Base-by-base conservation (phyloP, 2,113 vertebrate genomes). In the Forbesichthys papilliferus region DNA sequence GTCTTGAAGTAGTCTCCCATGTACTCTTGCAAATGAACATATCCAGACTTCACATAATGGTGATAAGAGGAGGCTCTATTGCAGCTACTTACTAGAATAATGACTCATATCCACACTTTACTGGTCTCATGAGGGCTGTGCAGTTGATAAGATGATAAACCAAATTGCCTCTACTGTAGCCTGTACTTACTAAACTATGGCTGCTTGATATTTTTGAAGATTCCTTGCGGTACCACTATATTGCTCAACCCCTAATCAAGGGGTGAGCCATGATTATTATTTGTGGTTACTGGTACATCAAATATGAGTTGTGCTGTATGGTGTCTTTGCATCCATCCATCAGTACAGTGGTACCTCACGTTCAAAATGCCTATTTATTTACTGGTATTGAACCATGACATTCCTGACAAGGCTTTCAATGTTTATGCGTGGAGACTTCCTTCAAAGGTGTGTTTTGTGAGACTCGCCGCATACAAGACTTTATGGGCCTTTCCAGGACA, bases 1-100 rank as follows among this genome's bases (percentile, higher is more conserved):
- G 27, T 27, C 27, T 27, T 27, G 27, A 27, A 27, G 27, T 27
- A 27, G 27, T 42, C 7, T 42, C 7, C 36, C 58, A 53, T 20
- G 51, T 42, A 12, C 73, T 75, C 14, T 51, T 62, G 71, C 56
- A 27, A 48, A 20, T 27, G 57, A 66, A 56, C 54, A 67, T 54
- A 34, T 80, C 48, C 18, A 9, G 70, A 63, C 36, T 42, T 42
- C 36, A 42, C 36, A 42, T 42, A 68, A 73, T 60, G 59, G 58
- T 48, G 46, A 27, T 60, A 61, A 47, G 46, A 2, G n/a, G 3
- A 4, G 49, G 63, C 27, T 69, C 54, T 66, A 66, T 46, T 69
- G 62, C 61, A 16, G 48, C 68, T 34, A 48, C 42, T 27, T 18
- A 46, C 11, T 3, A 0, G 9, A 51, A 16, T 27, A 27, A 27